Evolutionary conservation across 2,113 vertebrate genomes (phyloP).

Genomic region (Acanthochromis polyacanthus): DNA sequence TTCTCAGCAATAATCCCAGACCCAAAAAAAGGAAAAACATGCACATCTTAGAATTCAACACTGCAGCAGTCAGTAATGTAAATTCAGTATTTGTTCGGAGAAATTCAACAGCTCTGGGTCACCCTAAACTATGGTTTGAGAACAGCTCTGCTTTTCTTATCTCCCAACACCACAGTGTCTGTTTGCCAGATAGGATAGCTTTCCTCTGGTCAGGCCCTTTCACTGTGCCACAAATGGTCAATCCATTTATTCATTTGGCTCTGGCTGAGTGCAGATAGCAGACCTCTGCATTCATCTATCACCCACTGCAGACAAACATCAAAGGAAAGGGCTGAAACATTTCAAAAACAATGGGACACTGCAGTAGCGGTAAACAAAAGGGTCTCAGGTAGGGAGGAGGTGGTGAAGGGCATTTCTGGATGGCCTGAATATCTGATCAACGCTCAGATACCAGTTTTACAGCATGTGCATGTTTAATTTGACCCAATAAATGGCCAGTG

Average conservation of each 20-base stretch:
- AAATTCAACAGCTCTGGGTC: background rate
- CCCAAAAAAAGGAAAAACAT: background rate
- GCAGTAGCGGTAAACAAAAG: slow-evolving; percentile 40
- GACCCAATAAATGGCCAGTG: accelerated
- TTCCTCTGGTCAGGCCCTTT: slow-evolving; percentile 40
- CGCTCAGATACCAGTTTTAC: background rate
- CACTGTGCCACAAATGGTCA: slow-evolving; percentile 46
- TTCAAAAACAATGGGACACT: slow-evolving; percentile 54
- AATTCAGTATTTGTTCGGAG: slow-evolving; percentile 4
- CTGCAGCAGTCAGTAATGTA: background rate
- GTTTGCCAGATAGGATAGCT: slow-evolving; percentile 59
- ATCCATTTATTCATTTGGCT: slow-evolving; percentile 62
- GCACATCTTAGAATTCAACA: background rate
- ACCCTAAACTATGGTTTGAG: background rate
- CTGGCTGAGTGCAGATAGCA: slow-evolving; percentile 75
- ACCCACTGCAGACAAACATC: slow-evolving; percentile 47
- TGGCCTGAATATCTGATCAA: background rate
- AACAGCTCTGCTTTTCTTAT: slow-evolving; percentile 56
- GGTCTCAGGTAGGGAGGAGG: slow-evolving; percentile 20
- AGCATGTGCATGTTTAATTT: background rate
- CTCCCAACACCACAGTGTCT: slow-evolving; percentile 50
- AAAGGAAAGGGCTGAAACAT: slow-evolving; percentile 36
- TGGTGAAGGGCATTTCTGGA: slow-evolving; percentile 20
- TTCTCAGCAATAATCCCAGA: background rate
- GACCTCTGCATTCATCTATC: slow-evolving; percentile 59